These are phyloP conservation scores for Ictidomys tridecemlineatus DNA, from an alignment of 2,113 vertebrate genomes.

Conservation along the genomic window DNA sequence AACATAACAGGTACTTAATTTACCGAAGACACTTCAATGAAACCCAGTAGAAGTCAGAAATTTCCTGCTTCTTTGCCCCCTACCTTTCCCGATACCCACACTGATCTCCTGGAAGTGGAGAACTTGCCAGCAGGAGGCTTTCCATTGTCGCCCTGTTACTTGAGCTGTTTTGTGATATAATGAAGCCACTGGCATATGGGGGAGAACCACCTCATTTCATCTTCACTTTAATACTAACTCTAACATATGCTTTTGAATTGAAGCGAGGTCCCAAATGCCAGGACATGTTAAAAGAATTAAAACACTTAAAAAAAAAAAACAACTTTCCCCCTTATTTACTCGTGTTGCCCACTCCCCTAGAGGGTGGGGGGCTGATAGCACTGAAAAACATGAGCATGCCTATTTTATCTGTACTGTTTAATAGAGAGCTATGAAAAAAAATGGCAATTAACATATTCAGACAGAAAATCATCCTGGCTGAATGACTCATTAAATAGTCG, in stretches of 20 bases:
- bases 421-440: conserved; percentile 87
- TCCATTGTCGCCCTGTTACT: background rate
- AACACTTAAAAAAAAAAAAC: conserved; percentile 28
- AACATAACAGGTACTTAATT: background rate
- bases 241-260: conserved; percentile 84
- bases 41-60: background rate
- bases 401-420: conserved; percentile 85
- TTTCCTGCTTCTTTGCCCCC: background rate
- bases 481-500: conserved; percentile 84
- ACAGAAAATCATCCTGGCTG: conserved; percentile 85
- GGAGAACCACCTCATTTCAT: conserved; percentile 74
- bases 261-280: conserved; percentile 84
- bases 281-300: conserved; percentile 82
- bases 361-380: conserved; percentile 80
- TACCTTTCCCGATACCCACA: conserved; percentile 16
- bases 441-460: conserved; percentile 85
- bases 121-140: background rate
- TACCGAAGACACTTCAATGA: background rate
- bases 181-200: conserved; percentile 64
- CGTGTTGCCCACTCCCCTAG: conserved; percentile 72
- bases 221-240: conserved; percentile 69
- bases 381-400: conserved; percentile 80
- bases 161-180: conserved; percentile 25
- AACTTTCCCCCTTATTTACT: conserved; percentile 72
- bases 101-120: background rate